These are phyloP conservation scores for Sternarchorhynchus goeldii DNA, from an alignment of 2,797 vertebrate species.

Conservation along the genomic window DNA sequence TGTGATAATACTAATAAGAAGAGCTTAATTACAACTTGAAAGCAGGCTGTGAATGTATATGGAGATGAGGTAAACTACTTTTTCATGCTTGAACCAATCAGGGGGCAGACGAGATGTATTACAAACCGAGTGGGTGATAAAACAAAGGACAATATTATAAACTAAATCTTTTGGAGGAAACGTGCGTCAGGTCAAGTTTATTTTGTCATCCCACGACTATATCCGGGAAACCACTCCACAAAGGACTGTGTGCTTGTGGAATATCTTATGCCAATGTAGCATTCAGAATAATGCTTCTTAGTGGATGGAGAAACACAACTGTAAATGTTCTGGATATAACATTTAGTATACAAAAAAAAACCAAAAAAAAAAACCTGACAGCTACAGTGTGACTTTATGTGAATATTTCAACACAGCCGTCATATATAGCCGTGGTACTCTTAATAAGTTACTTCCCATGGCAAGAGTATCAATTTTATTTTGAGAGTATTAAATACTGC, in stretches of 20 bases:
- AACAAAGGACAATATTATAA: no score
- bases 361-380: no score
- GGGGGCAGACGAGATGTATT: no score
- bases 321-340: neutral
- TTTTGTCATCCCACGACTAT: neutral
- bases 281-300: no score
- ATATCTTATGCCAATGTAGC: conserved; percentile 4
- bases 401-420: neutral
- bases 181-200: neutral
- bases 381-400: neutral
- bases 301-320: no score
- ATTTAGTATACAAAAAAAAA: no score
- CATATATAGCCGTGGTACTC: neutral
- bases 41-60: neutral
- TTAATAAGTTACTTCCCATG: neutral
- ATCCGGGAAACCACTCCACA: neutral
- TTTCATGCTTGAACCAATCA: no score
- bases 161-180: neutral
- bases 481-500: neutral
- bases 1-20: neutral
- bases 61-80: neutral
- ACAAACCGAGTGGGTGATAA: no score
- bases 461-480: neutral
- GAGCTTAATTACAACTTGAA: neutral
- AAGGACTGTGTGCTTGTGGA: neutral